Evolutionary conservation across 1,140 invertebrate genomes (phyloP).

Genomic region (Magallana angulata): DNA sequence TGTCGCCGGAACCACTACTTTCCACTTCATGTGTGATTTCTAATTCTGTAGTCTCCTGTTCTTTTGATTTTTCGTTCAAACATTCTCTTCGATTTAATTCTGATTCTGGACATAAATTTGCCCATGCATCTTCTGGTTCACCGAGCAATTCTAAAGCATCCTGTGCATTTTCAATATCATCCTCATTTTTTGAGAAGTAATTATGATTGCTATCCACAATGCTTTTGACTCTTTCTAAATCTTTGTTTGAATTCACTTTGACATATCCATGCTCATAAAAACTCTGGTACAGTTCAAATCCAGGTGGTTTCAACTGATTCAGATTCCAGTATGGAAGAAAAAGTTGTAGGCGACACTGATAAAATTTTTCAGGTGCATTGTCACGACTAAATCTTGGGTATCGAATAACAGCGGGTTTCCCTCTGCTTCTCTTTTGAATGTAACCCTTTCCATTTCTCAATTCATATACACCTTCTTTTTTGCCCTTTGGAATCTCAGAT

Average conservation of each 20-base stretch:
- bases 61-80: not conserved
- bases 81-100: slow-evolving; percentile 13
- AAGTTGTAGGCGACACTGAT: not conserved
- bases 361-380: too few species aligned
- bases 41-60: not conserved
- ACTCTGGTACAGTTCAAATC: not conserved
- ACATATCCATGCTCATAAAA: not conserved
- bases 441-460: slow-evolving; percentile 10
- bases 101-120: slow-evolving; percentile 26
- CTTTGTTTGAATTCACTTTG: not conserved
- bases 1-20: too few species aligned
- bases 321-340: not conserved
- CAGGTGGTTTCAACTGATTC: not conserved
- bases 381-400: too few species aligned
- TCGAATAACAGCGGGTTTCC: too few species aligned
- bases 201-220: not conserved
- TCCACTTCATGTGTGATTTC: not conserved
- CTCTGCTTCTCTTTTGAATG: slow-evolving; percentile 33
- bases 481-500: slow-evolving; percentile 12
- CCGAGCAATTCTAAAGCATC: not conserved
- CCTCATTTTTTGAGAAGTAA: not conserved
- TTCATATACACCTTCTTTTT: not conserved
- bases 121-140: slow-evolving; percentile 29
- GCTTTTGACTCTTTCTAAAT: not conserved
- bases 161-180: not conserved